Conservation (phyloP, 2,888 invertebrate species). For the Drosophila nr. medialis region DNA sequence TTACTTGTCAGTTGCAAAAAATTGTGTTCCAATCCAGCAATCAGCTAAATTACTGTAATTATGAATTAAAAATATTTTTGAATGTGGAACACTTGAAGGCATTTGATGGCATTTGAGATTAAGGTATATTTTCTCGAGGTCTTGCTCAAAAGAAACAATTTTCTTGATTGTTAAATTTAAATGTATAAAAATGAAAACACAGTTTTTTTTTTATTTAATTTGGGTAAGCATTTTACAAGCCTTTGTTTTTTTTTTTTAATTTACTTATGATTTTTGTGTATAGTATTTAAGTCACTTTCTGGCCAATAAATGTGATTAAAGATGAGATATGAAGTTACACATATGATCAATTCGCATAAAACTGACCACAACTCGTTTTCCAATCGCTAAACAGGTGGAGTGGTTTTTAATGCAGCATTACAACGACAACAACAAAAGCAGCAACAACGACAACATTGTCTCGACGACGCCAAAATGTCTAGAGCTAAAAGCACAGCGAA, state of each 20-base stretch:
- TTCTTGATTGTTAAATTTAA: not conserved
- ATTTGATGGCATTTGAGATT: not conserved
- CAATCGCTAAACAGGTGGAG: conserved; percentile 24
- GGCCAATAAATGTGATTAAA: not conserved
- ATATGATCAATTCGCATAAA: conserved; percentile 41
- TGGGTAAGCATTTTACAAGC: not conserved
- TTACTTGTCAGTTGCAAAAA: not conserved
- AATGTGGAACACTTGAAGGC: not conserved
- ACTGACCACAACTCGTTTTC: conserved; percentile 32
- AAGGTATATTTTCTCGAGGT: not conserved
- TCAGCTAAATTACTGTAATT: conserved; percentile 1
- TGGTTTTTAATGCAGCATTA: conserved; percentile 34
- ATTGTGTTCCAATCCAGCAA: conserved; percentile 4
- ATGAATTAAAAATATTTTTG: conserved; percentile 2
- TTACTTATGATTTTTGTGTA: not conserved
- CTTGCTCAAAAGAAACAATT: not conserved
- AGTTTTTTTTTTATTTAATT: not conserved
- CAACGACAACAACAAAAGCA: conserved; percentile 16
- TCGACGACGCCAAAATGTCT: conserved; percentile 56
- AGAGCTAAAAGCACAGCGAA: conserved; percentile 20
- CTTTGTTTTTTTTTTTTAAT: not conserved
- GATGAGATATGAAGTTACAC: not conserved
- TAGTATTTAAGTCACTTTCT: not conserved
- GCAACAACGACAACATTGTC: conserved; percentile 11
- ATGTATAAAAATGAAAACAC: not conserved